These are phyloP conservation scores for Parazoanthus darwini DNA, from an alignment of 92 coral and sea anemone species.

Conservation along the genomic window DNA sequence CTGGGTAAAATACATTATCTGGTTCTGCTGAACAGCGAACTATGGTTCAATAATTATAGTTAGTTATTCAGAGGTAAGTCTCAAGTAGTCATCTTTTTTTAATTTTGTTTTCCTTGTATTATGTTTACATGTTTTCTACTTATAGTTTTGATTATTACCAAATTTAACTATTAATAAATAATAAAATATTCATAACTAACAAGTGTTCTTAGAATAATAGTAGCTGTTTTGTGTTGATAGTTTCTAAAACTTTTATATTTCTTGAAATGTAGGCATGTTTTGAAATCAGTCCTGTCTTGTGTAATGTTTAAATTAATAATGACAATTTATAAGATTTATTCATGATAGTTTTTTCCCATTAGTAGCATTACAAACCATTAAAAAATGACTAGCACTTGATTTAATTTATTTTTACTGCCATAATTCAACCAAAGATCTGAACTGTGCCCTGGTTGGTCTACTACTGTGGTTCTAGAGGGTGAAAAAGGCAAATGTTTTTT, in stretches of 20 bases:
- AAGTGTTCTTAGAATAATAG: background rate
- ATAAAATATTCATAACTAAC: background rate
- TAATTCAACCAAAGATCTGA: conserved; percentile 1
- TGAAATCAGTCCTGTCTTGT: conserved; percentile 4
- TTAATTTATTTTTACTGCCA: background rate
- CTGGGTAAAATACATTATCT: no score
- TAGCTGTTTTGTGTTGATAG: no score
- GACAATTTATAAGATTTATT: conserved; percentile 4
- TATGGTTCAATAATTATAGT: background rate
- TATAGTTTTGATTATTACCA: background rate
- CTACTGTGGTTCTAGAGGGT: background rate
- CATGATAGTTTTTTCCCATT: background rate
- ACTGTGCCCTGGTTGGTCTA: conserved; percentile 5
- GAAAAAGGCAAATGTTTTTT: background rate
- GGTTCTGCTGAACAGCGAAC: background rate
- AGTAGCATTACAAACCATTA: background rate
- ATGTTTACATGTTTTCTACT: background rate
- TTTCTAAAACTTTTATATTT: no score
- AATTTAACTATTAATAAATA: no score
- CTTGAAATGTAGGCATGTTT: background rate
- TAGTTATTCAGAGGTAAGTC: background rate
- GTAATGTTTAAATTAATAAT: background rate
- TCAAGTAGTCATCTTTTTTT: background rate
- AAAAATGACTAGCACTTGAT: no score
- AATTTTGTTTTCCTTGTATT: conserved; percentile 3